Base-by-base conservation (phyloP, 35 echinoderm and acorn worm species). In the Amphiura filiformis region DNA sequence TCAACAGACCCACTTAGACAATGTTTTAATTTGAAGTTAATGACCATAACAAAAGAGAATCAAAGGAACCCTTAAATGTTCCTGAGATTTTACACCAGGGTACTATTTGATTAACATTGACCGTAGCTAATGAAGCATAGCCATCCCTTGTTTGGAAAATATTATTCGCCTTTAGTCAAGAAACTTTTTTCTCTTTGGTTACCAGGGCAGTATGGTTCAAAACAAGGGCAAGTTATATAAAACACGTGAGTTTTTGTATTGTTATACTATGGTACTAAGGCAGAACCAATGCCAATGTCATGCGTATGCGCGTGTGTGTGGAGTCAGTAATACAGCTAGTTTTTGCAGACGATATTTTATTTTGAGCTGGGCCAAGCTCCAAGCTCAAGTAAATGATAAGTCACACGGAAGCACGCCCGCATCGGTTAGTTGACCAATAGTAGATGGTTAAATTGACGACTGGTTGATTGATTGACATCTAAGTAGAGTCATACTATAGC, bases 381-480 rank as follows among this genome's bases (percentile, higher is more conserved):
- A 9, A 17, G 5, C 41, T 4, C 41, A 47, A 17, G n/a, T n/a
- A n/a, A 47, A 47, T 47, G 41, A 17, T 17, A 47, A 17, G 41
- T 47, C 41, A 23, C 28, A 70, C 61, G 61, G 61, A 70, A 70
- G 61, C 61, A 70, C 61, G 61, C 61, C 61, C 61, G 61, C 61
- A 70, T 23, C 61, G 61, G 61, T 70, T 23, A 70, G 61, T 70
- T 11, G 61, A 70, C 61, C 61, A 70, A 70, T 70, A 70, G 61
- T 70, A 70, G 26, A 70, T 18, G 61, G 17, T 70, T 11, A 26
- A 26, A 3, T 13, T 70, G 61, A 70, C 15, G 61, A 70, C 7
- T 70, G 61, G 11, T 70, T 70, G 61, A 70, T 70, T 70, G 61
- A 70, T 70, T 70, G 61, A 70, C 61, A 70, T 23, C 26, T 70